These are phyloP conservation scores for Ciconia boyciana DNA, from an alignment of 2,113 vertebrate species.

Conservation along the genomic window DNA sequence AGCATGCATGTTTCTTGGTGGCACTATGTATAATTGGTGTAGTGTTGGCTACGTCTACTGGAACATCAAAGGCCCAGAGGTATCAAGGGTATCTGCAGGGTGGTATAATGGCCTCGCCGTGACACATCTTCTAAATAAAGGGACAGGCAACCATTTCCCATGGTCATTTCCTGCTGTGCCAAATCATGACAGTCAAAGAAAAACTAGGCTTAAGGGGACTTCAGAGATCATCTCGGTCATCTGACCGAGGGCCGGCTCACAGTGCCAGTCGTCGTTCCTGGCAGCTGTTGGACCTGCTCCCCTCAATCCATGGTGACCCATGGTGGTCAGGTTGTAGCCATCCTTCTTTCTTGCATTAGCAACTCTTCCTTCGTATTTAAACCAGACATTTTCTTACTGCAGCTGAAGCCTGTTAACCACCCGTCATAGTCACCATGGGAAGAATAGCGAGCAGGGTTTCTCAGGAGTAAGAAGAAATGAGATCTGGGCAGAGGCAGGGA, in stretches of 20 bases:
- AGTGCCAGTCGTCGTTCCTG: rapidly evolving
- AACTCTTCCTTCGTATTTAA: rapidly evolving
- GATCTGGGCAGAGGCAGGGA: not conserved
- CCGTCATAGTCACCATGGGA: rapidly evolving
- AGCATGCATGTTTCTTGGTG: not conserved
- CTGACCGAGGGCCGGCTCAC: rapidly evolving
- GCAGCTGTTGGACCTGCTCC: not conserved
- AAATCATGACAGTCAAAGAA: not conserved
- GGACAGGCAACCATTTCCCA: not conserved
- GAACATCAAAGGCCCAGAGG: not conserved
- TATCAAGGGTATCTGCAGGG: rapidly evolving
- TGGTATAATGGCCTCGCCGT: not conserved
- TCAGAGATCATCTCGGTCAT: not conserved
- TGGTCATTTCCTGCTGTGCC: not conserved
- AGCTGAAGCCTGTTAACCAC: not conserved
- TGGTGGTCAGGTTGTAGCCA: rapidly evolving
- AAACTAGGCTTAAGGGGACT: not conserved
- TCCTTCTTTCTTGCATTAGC: not conserved
- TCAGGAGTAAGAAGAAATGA: not conserved
- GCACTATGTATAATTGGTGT: rapidly evolving
- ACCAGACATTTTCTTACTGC: not conserved
- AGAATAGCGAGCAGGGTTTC: not conserved
- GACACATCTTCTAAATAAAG: not conserved
- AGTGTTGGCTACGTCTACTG: not conserved
- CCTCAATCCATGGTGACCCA: rapidly evolving